These are phyloP conservation scores for Alligator mississippiensis DNA, from an alignment of 2,113 vertebrate species.

Conservation along the genomic window DNA sequence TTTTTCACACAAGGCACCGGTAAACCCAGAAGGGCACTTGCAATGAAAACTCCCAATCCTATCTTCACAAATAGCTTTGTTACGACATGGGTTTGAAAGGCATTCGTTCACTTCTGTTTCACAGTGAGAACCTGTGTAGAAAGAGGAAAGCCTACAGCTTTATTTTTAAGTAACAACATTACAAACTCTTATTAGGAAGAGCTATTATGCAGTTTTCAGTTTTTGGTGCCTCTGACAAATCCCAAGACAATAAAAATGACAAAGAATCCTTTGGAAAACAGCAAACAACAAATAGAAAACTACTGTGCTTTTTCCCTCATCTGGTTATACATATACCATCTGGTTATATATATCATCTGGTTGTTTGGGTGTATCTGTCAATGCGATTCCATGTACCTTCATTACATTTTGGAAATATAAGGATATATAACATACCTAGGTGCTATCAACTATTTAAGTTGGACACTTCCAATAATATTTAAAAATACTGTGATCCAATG, in stretches of 20 bases:
- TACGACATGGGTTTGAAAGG: constrained; percentile 89
- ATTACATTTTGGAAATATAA: background rate
- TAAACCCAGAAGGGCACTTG: constrained; percentile 88
- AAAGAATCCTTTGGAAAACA: background rate
- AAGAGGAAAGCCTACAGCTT: constrained; percentile 14
- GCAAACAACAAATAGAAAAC: background rate
- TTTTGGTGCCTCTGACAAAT: background rate
- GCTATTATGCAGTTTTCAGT: background rate
- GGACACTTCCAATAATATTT: background rate
- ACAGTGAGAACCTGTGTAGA: constrained; percentile 80
- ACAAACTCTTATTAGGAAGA: background rate
- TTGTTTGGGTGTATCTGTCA: background rate
- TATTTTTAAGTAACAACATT: background rate
- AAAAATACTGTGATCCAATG: background rate
- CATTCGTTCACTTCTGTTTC: constrained; percentile 94
- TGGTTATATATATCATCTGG: background rate
- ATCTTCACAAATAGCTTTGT: constrained; percentile 91
- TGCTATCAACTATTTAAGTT: background rate
- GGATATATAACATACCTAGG: background rate
- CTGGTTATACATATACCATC: too few relatives aligned
- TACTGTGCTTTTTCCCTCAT: background rate
- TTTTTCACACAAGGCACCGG: constrained; percentile 88
- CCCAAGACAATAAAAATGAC: background rate
- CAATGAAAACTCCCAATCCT: constrained; percentile 86
- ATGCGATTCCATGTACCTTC: background rate